Conservation (phyloP, 2,888 invertebrate genomes). For the Zhengitettix transpicula region DNA sequence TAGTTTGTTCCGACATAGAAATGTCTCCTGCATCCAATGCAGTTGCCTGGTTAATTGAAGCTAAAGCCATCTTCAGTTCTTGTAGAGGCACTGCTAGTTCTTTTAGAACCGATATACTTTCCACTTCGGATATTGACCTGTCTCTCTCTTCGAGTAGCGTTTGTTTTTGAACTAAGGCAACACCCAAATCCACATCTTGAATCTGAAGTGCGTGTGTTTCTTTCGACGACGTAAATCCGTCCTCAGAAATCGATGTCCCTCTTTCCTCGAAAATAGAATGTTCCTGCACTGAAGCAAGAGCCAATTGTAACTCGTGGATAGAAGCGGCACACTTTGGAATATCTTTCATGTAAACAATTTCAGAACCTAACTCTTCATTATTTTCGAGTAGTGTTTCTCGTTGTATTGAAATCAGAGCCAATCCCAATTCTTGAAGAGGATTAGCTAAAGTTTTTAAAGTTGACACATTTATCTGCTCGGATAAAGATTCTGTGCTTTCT, state of each 20-base stretch:
- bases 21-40: not conserved
- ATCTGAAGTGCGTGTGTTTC: not conserved
- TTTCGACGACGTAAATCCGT: not conserved
- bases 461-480: constrained; percentile 16
- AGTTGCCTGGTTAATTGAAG: not conserved
- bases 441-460: constrained; percentile 9
- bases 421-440: constrained; percentile 14
- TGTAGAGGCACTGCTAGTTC: not conserved
- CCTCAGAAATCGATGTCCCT: not conserved
- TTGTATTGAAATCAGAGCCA: constrained; percentile 13
- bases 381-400: constrained; percentile 6
- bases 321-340: constrained; percentile 17
- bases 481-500: not conserved
- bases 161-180: not conserved
- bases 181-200: not conserved
- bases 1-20: not conserved
- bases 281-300: constrained; percentile 11
- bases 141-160: not conserved
- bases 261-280: constrained; percentile 6
- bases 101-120: not conserved
- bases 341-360: not conserved
- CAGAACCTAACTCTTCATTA: not conserved
- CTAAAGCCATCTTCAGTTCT: not conserved
- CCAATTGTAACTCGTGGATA: constrained; percentile 19
- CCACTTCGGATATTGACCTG: not conserved